Base-by-base conservation (phyloP, 2,888 invertebrate genomes). In the Oxystoma pomonae region DNA sequence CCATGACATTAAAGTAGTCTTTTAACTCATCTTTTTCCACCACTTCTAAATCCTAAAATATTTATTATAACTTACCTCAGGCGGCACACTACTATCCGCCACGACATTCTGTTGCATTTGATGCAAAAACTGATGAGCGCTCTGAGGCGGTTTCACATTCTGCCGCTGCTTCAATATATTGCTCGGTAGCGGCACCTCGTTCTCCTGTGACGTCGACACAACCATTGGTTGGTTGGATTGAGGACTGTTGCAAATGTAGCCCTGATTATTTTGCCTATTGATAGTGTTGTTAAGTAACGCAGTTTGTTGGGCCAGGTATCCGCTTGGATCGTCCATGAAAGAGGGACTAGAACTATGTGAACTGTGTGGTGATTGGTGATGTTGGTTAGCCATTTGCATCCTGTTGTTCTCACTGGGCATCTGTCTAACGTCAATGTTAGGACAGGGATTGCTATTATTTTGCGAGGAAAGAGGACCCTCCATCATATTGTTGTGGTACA, bases 251-350 rank as follows among this genome's bases (percentile, higher is more conserved):
- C 77, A 79, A 17, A 74, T 71, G 65, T 75, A 78, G 62, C 75
- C 65, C 61, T 57, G n/a, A 56, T 58, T 61, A 55, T 62, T 60
- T 80, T 90, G 90, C 72, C 88, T 83, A 63, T 88, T 88, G 80
- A 91, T 92, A 9, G 90, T 93, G 75, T 88, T 92, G 75, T 94
- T 93, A 59, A 95, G 80, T 69, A 95, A 79, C 22, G 91, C 92
- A 0, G 95, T 94, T 78, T 96, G 95, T 73, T 95, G 94, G 2
- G 94, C 94, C 70, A 96, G 82, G 80, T 94, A 96, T 1, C 94
- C 95, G 73, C 90, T 91, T 0, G 95, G 94, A 79, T 96, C 94
- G 70, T 96, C 95, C 84, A 95, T 88, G 76, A 94, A 95, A 35
- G 94, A 94, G 1, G 92, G 92, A 68, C 87, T 82, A 20, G 78